Evolutionary conservation across 2,888 invertebrate species (phyloP).

Genomic region (Acleris emargana): DNA sequence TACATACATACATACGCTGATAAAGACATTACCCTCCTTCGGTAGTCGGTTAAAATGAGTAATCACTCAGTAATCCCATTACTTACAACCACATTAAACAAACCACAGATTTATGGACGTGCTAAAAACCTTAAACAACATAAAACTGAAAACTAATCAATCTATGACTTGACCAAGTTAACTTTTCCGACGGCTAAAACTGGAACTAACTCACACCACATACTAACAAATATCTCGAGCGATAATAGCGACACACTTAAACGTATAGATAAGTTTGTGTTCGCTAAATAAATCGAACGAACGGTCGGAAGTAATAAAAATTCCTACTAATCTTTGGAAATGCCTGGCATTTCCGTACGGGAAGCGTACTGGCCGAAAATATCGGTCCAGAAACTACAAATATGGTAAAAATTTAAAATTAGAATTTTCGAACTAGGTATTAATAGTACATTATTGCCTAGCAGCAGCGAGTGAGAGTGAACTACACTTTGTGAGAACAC

Average conservation of each 20-base stretch:
- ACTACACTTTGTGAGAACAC: too few relatives aligned
- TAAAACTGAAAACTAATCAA: constrained; percentile 18
- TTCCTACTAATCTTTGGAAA: constrained; percentile 55
- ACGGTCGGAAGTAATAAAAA: constrained; percentile 64
- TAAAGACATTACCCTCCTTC: too few relatives aligned
- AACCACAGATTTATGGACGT: constrained; percentile 23
- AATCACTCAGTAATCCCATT: constrained; percentile 7
- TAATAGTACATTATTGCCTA: too few relatives aligned
- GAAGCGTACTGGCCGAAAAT: constrained; percentile 18
- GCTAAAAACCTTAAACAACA: constrained; percentile 12
- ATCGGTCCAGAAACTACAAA: neutral
- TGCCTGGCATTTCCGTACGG: constrained; percentile 39
- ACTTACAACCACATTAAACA: constrained; percentile 23
- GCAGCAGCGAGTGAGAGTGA: too few relatives aligned
- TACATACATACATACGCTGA: too few relatives aligned
- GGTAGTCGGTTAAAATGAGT: too few relatives aligned
- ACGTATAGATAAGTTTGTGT: constrained; percentile 9
- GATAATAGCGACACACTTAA: constrained; percentile 3
- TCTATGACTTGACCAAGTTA: constrained; percentile 16
- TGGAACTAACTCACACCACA: neutral
- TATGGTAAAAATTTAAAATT: neutral
- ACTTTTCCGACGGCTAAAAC: neutral
- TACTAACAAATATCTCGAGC: neutral
- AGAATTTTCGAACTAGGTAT: too few relatives aligned
- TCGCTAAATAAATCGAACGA: constrained; percentile 23